phyloP scores from a whole-genome alignment of 2,797 vertebrate genomes.

The Gymnothorax reevesii region DNA sequence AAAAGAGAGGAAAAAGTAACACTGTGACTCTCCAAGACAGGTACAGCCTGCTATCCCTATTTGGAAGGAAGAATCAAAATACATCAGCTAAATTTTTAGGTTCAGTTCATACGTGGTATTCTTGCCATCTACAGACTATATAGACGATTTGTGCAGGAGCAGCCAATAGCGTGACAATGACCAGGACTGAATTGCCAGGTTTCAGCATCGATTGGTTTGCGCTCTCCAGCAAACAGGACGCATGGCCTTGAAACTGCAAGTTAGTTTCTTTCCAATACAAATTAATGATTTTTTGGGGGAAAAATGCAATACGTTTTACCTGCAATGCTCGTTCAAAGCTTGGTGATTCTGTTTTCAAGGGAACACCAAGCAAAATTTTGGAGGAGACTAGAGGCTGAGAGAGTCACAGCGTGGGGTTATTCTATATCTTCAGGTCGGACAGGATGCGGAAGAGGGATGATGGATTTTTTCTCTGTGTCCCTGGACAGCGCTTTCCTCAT shows the following conservation, averaged over 20 bases:
- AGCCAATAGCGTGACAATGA: background rate
- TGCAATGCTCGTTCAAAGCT: background rate
- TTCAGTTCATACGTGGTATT: background rate
- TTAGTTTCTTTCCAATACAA: background rate
- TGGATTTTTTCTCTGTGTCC: slow-evolving; percentile 93
- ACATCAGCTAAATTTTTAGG: background rate
- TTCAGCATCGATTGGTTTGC: background rate
- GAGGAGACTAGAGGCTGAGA: slow-evolving; percentile 41
- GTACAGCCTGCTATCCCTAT: background rate
- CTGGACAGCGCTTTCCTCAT: slow-evolving; percentile 96
- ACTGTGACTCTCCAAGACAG: slow-evolving; percentile 36
- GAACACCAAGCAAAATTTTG: too few species aligned
- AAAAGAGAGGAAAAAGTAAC: slow-evolving; percentile 23
- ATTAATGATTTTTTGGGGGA: background rate
- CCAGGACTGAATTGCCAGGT: background rate
- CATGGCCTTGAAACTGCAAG: background rate
- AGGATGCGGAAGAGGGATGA: slow-evolving; percentile 90
- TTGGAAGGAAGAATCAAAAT: background rate
- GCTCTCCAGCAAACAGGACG: background rate
- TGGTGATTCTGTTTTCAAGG: too few species aligned
- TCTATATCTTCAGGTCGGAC: slow-evolving; percentile 95
- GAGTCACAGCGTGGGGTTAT: slow-evolving; percentile 78
- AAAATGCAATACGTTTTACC: slow-evolving; percentile 13
- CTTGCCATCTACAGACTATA: background rate
- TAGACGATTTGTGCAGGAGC: background rate